These are phyloP conservation scores for Erpobdella octoculata DNA, from an alignment of 2,888 invertebrate species.

Conservation along the genomic window DNA sequence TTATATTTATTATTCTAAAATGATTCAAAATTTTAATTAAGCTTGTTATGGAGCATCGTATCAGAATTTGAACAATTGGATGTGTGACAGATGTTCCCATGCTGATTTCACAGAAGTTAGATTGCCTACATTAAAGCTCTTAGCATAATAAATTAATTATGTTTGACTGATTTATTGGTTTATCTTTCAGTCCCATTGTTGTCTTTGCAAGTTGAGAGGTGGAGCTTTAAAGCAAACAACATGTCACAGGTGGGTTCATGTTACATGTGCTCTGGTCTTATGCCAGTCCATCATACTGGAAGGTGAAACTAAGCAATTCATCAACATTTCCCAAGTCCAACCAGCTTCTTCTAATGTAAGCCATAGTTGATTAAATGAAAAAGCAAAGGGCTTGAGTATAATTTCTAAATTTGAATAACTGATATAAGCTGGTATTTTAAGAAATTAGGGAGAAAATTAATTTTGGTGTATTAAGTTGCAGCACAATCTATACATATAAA, in stretches of 20 bases:
- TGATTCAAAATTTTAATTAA: not conserved
- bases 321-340: not conserved
- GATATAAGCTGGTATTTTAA: not conserved
- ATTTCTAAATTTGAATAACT: not conserved
- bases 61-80: conserved; percentile 17
- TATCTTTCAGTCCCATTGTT: conserved; percentile 50
- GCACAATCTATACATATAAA: too few species aligned
- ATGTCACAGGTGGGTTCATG: conserved; percentile 49
- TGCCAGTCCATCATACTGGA: conserved; percentile 50
- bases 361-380: not conserved
- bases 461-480: too few species aligned
- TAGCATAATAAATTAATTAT: too few species aligned
- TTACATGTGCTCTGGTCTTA: conserved; percentile 51
- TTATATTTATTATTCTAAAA: too few species aligned
- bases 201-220: conserved; percentile 57
- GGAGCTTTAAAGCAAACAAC: conserved; percentile 53
- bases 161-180: too few species aligned
- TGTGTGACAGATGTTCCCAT: conserved; percentile 11
- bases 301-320: conserved; percentile 18
- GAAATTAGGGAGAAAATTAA: too few species aligned
- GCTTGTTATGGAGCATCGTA: conserved; percentile 23
- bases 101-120: conserved; percentile 1
- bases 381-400: not conserved
- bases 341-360: not conserved
- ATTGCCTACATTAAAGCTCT: too few species aligned